These are phyloP conservation scores for Eriocheir sinensis DNA, from an alignment of 1,140 invertebrate species.

Conservation along the genomic window DNA sequence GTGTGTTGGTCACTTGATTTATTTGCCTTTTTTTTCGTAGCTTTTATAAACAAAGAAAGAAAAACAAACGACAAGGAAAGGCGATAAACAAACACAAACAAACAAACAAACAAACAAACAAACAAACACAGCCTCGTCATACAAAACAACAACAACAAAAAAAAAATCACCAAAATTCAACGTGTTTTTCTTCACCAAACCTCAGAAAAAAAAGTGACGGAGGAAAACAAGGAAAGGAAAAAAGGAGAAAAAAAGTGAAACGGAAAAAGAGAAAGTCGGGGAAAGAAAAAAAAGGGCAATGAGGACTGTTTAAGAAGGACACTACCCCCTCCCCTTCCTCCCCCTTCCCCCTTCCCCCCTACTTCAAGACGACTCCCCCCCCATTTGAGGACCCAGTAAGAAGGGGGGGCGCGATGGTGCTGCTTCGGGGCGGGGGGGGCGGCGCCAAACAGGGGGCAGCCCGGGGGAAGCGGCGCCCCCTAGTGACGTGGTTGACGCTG, in stretches of 20 bases:
- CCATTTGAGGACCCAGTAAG: background rate
- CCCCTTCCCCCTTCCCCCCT: background rate
- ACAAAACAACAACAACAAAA: background rate
- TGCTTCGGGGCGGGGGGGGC: constrained; percentile 37
- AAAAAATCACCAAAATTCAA: too few species aligned
- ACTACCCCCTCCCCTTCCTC: background rate
- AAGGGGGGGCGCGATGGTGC: constrained; percentile 44
- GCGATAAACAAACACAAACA: background rate
- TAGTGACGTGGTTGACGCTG: constrained; percentile 71
- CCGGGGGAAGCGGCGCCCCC: constrained; percentile 47
- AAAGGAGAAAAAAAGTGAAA: background rate
- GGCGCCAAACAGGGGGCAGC: constrained; percentile 55
- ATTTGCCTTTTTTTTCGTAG: background rate
- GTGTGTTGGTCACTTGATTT: background rate
- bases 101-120: background rate
- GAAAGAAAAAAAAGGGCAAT: background rate
- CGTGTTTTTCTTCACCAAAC: background rate
- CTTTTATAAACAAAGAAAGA: background rate
- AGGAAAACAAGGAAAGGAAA: background rate
- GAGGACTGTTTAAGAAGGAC: background rate
- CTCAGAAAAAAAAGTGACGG: too few species aligned
- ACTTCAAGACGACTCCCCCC: too few species aligned
- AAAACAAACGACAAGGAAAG: too few species aligned
- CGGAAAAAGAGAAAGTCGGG: background rate
- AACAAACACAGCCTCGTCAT: background rate